These are phyloP conservation scores for Aphidoletes aphidimyza DNA, from an alignment of 2,888 invertebrate species.

Conservation along the genomic window DNA sequence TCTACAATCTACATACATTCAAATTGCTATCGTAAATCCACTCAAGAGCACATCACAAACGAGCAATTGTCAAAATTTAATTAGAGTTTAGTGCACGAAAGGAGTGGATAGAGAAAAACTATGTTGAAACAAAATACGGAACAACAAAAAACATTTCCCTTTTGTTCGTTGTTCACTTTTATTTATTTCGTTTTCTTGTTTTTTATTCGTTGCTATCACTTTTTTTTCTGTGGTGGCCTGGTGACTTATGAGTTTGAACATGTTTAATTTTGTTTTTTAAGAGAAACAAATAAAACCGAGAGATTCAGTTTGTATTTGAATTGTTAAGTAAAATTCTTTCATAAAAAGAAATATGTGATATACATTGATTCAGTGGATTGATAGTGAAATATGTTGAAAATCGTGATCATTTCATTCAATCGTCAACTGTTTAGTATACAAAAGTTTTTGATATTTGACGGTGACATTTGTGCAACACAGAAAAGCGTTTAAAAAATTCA, in stretches of 20 bases:
- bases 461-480: not conserved
- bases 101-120: not conserved
- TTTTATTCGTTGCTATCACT: not conserved
- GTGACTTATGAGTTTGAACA: not conserved
- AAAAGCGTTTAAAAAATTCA: not conserved
- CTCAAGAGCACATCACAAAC: not conserved
- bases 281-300: not conserved
- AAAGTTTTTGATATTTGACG: not conserved
- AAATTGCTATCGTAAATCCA: not conserved
- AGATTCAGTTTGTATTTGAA: not conserved
- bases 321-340: too few relatives aligned
- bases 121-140: not conserved
- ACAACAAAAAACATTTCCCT: not conserved
- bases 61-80: conserved; percentile 1
- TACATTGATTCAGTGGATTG: not conserved
- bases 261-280: not conserved
- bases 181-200: not conserved
- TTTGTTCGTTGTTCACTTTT: not conserved
- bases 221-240: not conserved
- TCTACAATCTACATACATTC: not conserved
- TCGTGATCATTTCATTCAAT: not conserved
- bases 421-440: not conserved
- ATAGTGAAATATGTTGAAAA: not conserved
- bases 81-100: not conserved
- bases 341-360: too few relatives aligned